These are phyloP conservation scores for Stegana nigrithorax DNA, from an alignment of 2,888 invertebrate species.

Conservation along the genomic window DNA sequence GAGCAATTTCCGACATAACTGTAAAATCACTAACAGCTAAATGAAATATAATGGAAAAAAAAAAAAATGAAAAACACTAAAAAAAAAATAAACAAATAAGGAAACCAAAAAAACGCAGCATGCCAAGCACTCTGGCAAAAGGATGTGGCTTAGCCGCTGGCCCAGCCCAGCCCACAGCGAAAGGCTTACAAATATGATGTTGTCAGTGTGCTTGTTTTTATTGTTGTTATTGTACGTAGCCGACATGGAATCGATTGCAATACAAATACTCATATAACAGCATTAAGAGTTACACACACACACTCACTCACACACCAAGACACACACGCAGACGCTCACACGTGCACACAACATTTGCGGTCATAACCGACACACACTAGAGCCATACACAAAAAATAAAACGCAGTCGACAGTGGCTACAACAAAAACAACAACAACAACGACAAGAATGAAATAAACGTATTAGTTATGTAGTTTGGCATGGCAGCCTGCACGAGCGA, in stretches of 20 bases:
- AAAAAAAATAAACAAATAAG: background rate
- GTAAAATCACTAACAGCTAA: slow-evolving; percentile 39
- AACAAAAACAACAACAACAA: too few relatives aligned
- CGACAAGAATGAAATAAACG: too few relatives aligned
- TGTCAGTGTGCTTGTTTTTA: slow-evolving; percentile 1
- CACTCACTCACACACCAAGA: background rate
- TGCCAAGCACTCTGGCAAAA: background rate
- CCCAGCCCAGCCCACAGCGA: background rate
- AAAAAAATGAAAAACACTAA: background rate
- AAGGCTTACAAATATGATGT: slow-evolving; percentile 6
- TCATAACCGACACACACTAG: slow-evolving; percentile 8
- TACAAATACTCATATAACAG: slow-evolving; percentile 3
- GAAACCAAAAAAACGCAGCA: too few relatives aligned
- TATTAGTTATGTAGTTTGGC: background rate
- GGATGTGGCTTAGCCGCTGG: background rate
- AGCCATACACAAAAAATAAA: background rate
- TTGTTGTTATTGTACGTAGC: slow-evolving; percentile 6
- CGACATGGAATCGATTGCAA: slow-evolving; percentile 1
- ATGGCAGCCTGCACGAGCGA: too few relatives aligned
- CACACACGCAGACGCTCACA: too few relatives aligned
- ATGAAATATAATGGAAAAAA: too few relatives aligned
- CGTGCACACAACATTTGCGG: too few relatives aligned
- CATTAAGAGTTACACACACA: slow-evolving; percentile 1
- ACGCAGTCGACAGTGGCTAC: too few relatives aligned
- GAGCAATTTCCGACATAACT: slow-evolving; percentile 47